A percentile compares a stretch with the other conserved stretches of the same genome.
These are phyloP conservation scores for Volucella zonaria DNA, from an alignment of 2,888 invertebrate species.

Conservation along the genomic window DNA sequence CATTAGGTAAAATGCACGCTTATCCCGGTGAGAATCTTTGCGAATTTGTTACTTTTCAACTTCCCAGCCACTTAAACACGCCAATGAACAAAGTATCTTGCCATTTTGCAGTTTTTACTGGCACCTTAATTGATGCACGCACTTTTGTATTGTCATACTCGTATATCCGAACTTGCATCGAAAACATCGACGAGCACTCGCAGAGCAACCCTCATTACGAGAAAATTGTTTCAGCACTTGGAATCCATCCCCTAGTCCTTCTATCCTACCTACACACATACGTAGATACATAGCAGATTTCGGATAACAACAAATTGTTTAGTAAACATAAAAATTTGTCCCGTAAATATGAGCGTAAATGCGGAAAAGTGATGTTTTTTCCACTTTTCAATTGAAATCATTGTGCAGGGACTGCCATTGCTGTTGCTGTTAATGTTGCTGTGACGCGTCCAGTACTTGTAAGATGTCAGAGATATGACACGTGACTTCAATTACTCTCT, in stretches of 20 bases:
- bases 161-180: background rate
- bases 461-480: slow-evolving; percentile 71
- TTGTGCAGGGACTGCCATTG: background rate
- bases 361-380: slow-evolving; percentile 56
- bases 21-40: slow-evolving; percentile 38
- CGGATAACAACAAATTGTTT: slow-evolving; percentile 70
- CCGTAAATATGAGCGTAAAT: slow-evolving; percentile 67
- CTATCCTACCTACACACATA: background rate
- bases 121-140: slow-evolving; percentile 33
- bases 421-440: background rate
- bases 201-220: slow-evolving; percentile 60
- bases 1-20: background rate
- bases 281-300: slow-evolving; percentile 49
- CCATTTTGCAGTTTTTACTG: slow-evolving; percentile 53
- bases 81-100: slow-evolving; percentile 23
- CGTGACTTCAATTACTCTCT: slow-evolving; percentile 70
- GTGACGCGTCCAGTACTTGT: slow-evolving; percentile 17
- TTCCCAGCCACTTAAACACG: slow-evolving; percentile 72
- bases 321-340: slow-evolving; percentile 65
- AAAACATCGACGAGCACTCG: background rate
- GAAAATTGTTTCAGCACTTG: slow-evolving; percentile 59
- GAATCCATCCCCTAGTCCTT: slow-evolving; percentile 24
- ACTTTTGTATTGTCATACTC: background rate
- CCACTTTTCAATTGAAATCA: slow-evolving; percentile 24
- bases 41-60: slow-evolving; percentile 52